These are phyloP conservation scores for Charina bottae DNA, from an alignment of 2,113 vertebrate species.

Conservation along the genomic window DNA sequence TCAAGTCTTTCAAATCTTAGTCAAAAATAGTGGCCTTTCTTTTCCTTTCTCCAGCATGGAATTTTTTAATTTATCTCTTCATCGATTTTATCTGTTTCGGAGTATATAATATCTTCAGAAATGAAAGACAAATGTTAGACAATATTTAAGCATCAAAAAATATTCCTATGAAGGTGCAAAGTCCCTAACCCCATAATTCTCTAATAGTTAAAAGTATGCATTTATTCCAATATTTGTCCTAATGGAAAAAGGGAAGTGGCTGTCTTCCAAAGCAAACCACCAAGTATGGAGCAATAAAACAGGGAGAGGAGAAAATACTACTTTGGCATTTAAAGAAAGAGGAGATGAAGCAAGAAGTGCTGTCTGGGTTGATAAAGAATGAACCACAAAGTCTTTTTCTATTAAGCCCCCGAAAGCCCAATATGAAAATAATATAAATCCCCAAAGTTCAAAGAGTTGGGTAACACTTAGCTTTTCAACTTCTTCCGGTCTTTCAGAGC, in stretches of 20 bases:
- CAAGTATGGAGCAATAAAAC: conserved; percentile 74
- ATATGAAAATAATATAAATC: conserved; percentile 59
- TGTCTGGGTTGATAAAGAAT: conserved; percentile 69
- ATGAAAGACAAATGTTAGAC: conserved; percentile 72
- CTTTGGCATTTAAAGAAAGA: conserved; percentile 69
- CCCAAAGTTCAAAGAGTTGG: conserved; percentile 61
- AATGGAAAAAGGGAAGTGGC: conserved; percentile 74
- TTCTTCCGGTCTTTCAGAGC: neutral
- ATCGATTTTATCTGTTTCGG: conserved; percentile 31
- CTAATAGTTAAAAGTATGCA: conserved; percentile 67
- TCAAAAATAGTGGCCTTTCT: neutral
- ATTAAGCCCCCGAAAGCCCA: conserved; percentile 64
- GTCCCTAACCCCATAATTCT: conserved; percentile 70
- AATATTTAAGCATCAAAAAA: conserved; percentile 64
- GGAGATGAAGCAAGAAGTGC: conserved; percentile 66
- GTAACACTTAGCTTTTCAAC: conserved; percentile 50
- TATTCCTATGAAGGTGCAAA: conserved; percentile 39
- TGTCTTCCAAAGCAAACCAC: conserved; percentile 73
- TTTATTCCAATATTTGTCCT: conserved; percentile 77
- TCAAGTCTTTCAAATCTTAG: conserved; percentile 41
- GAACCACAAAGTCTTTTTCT: conserved; percentile 67
- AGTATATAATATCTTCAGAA: conserved; percentile 48
- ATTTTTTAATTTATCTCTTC: conserved; percentile 30
- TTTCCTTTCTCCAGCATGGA: conserved; percentile 9
- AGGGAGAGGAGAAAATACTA: conserved; percentile 45